Percentiles rank a stretch among this genome's conserved stretches.
Conservation (phyloP, 2,888 invertebrate genomes). For the Polymixis lichenea region DNA sequence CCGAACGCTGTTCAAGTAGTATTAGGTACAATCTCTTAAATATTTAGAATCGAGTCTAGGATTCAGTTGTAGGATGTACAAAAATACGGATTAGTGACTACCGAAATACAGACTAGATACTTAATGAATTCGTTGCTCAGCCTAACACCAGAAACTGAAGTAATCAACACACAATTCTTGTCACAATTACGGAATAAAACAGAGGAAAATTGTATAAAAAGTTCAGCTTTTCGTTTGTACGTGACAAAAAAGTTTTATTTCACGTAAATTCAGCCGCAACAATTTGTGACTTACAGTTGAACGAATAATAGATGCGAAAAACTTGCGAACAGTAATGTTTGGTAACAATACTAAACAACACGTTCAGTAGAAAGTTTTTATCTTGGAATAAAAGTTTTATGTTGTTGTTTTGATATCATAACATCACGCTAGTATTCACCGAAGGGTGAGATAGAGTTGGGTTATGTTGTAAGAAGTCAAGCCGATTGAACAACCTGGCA, state of each 20-base stretch:
- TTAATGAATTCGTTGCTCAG: not conserved
- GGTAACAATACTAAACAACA: slow-evolving; percentile 18
- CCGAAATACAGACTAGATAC: not conserved
- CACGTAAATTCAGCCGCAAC: not conserved
- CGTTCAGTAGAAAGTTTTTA: not conserved
- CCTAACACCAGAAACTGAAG: not conserved
- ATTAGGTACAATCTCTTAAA: too few relatives aligned
- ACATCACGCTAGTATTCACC: not conserved
- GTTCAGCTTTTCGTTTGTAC: not conserved
- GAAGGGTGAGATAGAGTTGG: not conserved
- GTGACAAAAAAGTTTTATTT: slow-evolving; percentile 19
- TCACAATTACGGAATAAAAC: slow-evolving; percentile 8
- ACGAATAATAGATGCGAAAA: not conserved
- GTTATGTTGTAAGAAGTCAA: not conserved
- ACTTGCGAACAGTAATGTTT: not conserved
- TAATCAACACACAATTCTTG: not conserved
- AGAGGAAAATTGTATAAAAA: not conserved
- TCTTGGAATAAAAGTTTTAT: slow-evolving; percentile 10
- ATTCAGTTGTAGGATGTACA: too few relatives aligned
- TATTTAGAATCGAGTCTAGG: too few relatives aligned
- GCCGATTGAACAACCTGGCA: not conserved
- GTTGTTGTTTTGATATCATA: slow-evolving; percentile 13
- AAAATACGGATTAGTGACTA: too few relatives aligned
- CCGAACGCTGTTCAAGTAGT: too few relatives aligned
- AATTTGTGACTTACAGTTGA: slow-evolving; percentile 1